These are phyloP conservation scores for Schizothorax lantsangensis DNA, from an alignment of 2,797 vertebrate species.

Conservation along the genomic window DNA sequence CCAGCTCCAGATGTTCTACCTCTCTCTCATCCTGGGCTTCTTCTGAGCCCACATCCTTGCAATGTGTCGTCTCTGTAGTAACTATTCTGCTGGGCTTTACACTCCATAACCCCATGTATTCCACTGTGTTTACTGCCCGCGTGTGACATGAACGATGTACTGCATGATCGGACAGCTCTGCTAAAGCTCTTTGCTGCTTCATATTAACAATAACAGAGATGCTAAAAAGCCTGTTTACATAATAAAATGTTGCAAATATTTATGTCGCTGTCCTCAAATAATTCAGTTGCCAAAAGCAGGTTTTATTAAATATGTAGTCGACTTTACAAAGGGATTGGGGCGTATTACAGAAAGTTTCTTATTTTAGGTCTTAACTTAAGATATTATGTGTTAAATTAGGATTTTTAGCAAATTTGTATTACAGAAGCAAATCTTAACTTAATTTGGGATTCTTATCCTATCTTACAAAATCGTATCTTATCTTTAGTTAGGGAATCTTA, in stretches of 20 bases:
- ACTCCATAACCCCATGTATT: constrained; percentile 5
- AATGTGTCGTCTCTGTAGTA: constrained; percentile 15
- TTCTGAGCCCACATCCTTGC: not conserved
- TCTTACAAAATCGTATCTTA: no score
- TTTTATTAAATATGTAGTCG: not conserved
- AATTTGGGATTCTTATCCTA: no score
- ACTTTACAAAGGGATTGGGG: no score
- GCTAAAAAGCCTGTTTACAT: not conserved
- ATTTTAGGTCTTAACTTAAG: no score
- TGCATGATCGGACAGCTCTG: not conserved
- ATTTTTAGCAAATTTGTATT: no score
- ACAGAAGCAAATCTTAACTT: no score
- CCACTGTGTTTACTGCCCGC: constrained; percentile 40
- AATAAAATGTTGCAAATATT: not conserved
- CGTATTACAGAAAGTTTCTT: no score
- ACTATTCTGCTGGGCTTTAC: constrained; percentile 47
- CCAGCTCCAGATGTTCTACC: constrained; percentile 29
- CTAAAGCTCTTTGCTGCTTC: not conserved
- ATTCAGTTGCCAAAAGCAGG: not conserved
- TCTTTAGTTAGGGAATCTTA: no score
- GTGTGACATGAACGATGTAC: constrained; percentile 17
- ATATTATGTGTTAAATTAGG: no score
- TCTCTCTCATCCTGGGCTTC: not conserved
- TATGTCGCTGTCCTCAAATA: not conserved
- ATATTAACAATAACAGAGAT: not conserved